These are phyloP conservation scores for Philereme transversata DNA, from an alignment of 2,888 invertebrate species.

Conservation along the genomic window DNA sequence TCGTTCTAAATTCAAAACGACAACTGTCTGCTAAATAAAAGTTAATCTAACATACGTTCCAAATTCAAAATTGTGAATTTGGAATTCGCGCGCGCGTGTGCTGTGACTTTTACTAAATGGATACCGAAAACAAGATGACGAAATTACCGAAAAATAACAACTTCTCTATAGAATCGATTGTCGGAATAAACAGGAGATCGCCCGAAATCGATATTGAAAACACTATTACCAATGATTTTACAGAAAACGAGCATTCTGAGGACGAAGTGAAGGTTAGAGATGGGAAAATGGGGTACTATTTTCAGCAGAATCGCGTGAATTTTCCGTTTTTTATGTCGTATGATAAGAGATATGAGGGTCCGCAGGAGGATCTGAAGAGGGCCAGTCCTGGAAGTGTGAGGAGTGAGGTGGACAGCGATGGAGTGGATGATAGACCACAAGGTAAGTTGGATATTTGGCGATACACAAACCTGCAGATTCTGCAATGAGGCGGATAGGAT, in stretches of 20 bases:
- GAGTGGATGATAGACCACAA: conserved; percentile 72
- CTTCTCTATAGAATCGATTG: conserved; percentile 86
- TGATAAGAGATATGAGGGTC: conserved; percentile 66
- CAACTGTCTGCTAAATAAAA: too few species aligned
- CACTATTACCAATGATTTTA: conserved; percentile 69
- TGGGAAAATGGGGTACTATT: conserved; percentile 73
- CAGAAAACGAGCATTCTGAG: conserved; percentile 57
- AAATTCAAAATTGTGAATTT: conserved; percentile 42
- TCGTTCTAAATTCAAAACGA: too few species aligned
- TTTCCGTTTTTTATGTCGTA: conserved; percentile 80
- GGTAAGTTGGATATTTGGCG: conserved; percentile 53
- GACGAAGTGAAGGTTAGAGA: conserved; percentile 73
- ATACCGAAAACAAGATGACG: conserved; percentile 74
- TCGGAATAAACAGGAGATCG: conserved; percentile 70
- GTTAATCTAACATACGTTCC: too few species aligned
- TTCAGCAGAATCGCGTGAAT: conserved; percentile 74
- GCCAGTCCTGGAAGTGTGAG: conserved; percentile 74
- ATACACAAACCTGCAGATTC: too few species aligned
- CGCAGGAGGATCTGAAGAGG: conserved; percentile 69
- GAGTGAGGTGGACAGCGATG: conserved; percentile 78
- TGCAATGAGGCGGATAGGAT: too few species aligned
- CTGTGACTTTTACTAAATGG: conserved; percentile 54
- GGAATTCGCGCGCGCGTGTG: conserved; percentile 34
- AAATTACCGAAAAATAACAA: conserved; percentile 81
- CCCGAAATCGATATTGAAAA: conserved; percentile 79